These are phyloP conservation scores for Xenopus borealis DNA, from an alignment of 2,113 vertebrate genomes.

Conservation along the genomic window DNA sequence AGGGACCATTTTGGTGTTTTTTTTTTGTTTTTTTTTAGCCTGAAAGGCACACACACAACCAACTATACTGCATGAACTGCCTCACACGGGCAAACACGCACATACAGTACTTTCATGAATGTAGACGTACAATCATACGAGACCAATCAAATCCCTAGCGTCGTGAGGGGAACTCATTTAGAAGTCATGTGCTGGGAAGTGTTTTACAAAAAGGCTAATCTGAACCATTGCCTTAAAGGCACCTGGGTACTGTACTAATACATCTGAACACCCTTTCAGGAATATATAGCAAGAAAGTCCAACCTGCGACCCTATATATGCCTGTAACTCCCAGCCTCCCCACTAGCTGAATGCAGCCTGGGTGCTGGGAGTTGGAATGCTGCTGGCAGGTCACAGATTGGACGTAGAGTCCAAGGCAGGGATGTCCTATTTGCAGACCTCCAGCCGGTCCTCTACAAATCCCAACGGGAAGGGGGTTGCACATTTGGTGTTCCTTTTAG, in stretches of 20 bases:
- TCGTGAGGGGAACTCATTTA: not conserved
- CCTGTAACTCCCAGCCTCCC: too few species aligned
- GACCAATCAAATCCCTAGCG: not conserved
- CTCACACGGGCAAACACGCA: conserved; percentile 5
- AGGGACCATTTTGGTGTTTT: conserved; percentile 22
- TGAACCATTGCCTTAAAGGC: not conserved
- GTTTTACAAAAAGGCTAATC: not conserved
- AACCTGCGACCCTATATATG: too few species aligned
- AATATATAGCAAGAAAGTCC: too few species aligned
- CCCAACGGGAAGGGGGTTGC: not conserved
- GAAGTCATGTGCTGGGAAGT: not conserved
- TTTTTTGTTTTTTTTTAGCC: not conserved
- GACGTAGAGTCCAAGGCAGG: too few species aligned
- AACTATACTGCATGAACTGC: conserved; percentile 20
- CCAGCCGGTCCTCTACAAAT: too few species aligned
- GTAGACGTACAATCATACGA: conserved; percentile 18
- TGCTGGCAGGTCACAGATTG: too few species aligned
- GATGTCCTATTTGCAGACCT: too few species aligned
- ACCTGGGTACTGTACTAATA: not conserved
- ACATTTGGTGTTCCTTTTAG: not conserved
- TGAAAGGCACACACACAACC: not conserved
- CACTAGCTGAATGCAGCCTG: not conserved
- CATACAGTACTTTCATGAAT: not conserved
- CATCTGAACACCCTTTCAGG: too few species aligned
- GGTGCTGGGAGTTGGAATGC: not conserved